Evolutionary conservation across 2,113 vertebrate genomes (phyloP).

Genomic region (Galemys pyrenaicus): DNA sequence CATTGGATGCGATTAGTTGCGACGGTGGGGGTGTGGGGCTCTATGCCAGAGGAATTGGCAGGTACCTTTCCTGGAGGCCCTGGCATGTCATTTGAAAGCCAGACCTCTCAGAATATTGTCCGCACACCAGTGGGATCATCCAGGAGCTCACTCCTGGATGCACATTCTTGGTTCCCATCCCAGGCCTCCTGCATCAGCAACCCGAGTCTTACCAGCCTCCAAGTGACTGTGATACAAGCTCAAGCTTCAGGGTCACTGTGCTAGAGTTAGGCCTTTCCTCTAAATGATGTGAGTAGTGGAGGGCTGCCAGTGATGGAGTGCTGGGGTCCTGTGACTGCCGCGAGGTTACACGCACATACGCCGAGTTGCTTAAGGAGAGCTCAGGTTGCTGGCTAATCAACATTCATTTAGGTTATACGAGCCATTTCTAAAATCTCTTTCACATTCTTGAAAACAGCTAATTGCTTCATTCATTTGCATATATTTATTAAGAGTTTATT

Average conservation of each 20-base stretch:
- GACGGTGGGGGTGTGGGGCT: too few species aligned
- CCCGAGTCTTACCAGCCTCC: not conserved
- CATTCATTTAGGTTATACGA: not conserved
- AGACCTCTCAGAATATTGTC: not conserved
- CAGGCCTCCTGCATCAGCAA: not conserved
- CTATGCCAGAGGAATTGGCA: not conserved
- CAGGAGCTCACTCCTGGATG: not conserved
- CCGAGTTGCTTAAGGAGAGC: not conserved
- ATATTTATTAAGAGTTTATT: not conserved
- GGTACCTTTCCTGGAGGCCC: not conserved
- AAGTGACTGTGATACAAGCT: not conserved
- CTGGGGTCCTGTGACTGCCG: not conserved
- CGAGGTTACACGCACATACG: not conserved
- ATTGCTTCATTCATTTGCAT: not conserved
- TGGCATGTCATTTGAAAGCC: not conserved
- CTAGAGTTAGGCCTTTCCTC: not conserved
- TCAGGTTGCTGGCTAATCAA: not conserved
- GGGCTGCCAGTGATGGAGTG: not conserved
- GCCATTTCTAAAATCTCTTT: not conserved
- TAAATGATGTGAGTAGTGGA: not conserved
- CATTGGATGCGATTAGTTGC: not conserved
- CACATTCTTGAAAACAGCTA: not conserved
- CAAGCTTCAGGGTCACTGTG: not conserved
- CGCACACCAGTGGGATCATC: not conserved
- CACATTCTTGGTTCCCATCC: not conserved